phyloP scores from a whole-genome alignment of 2,888 invertebrate genomes.

The Tenthredo distinguenda region DNA sequence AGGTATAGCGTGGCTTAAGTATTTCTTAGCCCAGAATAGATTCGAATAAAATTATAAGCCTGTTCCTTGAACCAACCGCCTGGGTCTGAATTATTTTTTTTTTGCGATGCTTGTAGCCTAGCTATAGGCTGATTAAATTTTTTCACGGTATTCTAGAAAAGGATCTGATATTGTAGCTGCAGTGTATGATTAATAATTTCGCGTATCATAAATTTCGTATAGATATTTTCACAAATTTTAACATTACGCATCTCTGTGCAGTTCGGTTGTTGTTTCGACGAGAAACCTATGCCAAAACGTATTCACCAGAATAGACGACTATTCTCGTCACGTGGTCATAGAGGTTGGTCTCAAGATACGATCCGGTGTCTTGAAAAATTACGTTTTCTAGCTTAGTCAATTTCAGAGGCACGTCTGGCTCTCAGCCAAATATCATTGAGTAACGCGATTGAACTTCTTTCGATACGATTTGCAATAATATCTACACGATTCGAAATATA shows the following conservation, averaged over 20 bases:
- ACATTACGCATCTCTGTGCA: slow-evolving; percentile 8
- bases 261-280: slow-evolving; percentile 11
- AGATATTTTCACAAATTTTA: not conserved
- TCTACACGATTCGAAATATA: not conserved
- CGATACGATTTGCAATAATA: not conserved
- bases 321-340: slow-evolving; percentile 39
- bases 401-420: not conserved
- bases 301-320: slow-evolving; percentile 41
- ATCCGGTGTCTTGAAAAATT: slow-evolving; percentile 30
- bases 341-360: slow-evolving; percentile 32
- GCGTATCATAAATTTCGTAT: not conserved
- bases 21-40: not conserved
- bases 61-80: not conserved
- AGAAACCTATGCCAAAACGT: slow-evolving; percentile 38
- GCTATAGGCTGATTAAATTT: not conserved
- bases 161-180: not conserved
- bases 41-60: not conserved
- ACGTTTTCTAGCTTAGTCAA: slow-evolving; percentile 9
- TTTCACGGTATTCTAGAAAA: not conserved
- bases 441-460: not conserved
- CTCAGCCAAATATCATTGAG: not conserved
- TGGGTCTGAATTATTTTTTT: not conserved
- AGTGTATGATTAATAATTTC: not conserved
- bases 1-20: not conserved
- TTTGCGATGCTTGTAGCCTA: not conserved